phyloP scores from a whole-genome alignment of 2,797 vertebrate genomes.

The Microctenopoma stevenorrisi region DNA sequence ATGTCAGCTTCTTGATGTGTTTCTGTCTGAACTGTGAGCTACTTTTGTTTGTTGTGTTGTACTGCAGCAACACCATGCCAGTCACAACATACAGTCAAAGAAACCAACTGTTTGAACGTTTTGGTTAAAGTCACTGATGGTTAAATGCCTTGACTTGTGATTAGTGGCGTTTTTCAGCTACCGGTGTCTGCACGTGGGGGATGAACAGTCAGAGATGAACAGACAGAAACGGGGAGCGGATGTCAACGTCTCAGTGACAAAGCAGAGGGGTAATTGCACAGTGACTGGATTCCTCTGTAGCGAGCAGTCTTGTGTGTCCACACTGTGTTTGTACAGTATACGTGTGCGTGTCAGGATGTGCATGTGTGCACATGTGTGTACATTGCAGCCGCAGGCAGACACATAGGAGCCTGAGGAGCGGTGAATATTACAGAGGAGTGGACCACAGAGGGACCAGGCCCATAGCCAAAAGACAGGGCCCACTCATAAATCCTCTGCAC shows the following conservation, averaged over 20 bases:
- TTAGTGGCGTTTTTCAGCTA: slow-evolving; percentile 11
- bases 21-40: not conserved
- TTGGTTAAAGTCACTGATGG: not conserved
- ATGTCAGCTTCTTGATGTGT: slow-evolving; percentile 7
- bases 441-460: slow-evolving; percentile 80
- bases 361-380: slow-evolving; percentile 57
- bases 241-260: slow-evolving; percentile 44
- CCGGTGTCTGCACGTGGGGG: slow-evolving; percentile 4
- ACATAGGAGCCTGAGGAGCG: slow-evolving; percentile 80
- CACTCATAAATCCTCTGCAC: slow-evolving; percentile 81
- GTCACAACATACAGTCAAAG: not conserved
- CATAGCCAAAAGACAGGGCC: slow-evolving; percentile 77
- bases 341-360: slow-evolving; percentile 21
- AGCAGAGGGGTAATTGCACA: slow-evolving; percentile 57
- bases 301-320: slow-evolving; percentile 34
- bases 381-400: slow-evolving; percentile 76
- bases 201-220: slow-evolving; percentile 27
- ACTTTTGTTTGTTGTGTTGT: slow-evolving; percentile 3
- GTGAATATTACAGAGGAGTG: slow-evolving; percentile 82
- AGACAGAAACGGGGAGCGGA: slow-evolving; percentile 29
- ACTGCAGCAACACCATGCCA: not conserved
- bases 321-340: slow-evolving; percentile 49
- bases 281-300: slow-evolving; percentile 48
- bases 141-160: not conserved
- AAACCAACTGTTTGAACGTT: not conserved